Evolutionary conservation across 2,888 invertebrate genomes (phyloP).

Genomic region (Crocallis elinguaria): DNA sequence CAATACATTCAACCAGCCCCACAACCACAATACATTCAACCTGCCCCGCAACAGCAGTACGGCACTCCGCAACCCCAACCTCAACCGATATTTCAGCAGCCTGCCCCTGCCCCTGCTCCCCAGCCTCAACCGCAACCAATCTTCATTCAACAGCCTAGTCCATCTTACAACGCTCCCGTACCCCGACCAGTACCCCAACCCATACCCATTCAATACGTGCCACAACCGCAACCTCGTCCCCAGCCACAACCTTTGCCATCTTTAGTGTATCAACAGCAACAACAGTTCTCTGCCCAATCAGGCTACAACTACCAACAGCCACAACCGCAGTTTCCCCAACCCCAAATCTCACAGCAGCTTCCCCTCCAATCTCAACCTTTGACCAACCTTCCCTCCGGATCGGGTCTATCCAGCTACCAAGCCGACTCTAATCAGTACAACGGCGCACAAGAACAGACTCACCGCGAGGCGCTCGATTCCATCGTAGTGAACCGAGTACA

Average conservation of each 20-base stretch:
- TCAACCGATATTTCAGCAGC: slow-evolving; percentile 24
- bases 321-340: slow-evolving; percentile 37
- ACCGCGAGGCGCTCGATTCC: slow-evolving; percentile 66
- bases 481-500: slow-evolving; percentile 67
- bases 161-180: slow-evolving; percentile 22
- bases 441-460: slow-evolving; percentile 48
- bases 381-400: slow-evolving; percentile 38
- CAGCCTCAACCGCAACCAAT: slow-evolving; percentile 25
- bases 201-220: slow-evolving; percentile 33
- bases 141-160: slow-evolving; percentile 27
- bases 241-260: slow-evolving; percentile 30
- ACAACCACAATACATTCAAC: slow-evolving; percentile 15
- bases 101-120: slow-evolving; percentile 13
- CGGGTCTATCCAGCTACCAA: slow-evolving; percentile 66
- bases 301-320: slow-evolving; percentile 40
- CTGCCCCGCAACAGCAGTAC: slow-evolving; percentile 17
- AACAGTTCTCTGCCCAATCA: slow-evolving; percentile 41
- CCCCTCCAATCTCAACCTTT: slow-evolving; percentile 53
- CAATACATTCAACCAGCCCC: slow-evolving; percentile 14
- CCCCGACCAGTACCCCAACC: slow-evolving; percentile 38
- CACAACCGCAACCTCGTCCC: slow-evolving; percentile 39
- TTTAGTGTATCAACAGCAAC: slow-evolving; percentile 38
- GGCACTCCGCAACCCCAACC: slow-evolving; percentile 30
- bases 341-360: slow-evolving; percentile 32
- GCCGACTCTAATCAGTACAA: slow-evolving; percentile 71